phyloP scores from a whole-genome alignment of 2,888 invertebrate genomes.

The Rhopalosiphum nymphaeae region DNA sequence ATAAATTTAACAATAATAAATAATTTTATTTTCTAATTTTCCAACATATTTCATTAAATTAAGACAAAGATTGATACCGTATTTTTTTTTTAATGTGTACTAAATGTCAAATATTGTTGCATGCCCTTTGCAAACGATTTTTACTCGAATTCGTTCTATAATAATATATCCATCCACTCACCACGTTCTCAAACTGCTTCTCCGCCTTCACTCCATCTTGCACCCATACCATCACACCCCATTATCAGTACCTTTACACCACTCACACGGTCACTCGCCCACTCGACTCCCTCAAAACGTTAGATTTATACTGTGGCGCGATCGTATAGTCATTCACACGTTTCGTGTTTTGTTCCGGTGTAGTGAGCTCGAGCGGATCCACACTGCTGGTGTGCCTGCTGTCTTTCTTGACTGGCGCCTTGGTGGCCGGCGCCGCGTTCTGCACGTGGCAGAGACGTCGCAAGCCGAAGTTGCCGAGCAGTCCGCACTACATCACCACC shows the following conservation, averaged over 20 bases:
- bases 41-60: neutral
- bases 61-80: neutral
- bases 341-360: neutral
- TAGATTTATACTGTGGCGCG: no score
- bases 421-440: constrained; percentile 70
- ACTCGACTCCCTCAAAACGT: neutral
- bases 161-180: neutral
- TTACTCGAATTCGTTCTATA: neutral
- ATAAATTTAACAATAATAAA: neutral
- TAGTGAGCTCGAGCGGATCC: constrained; percentile 39
- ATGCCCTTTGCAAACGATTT: neutral
- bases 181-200: neutral
- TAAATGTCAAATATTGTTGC: neutral
- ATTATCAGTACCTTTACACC: neutral
- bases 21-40: neutral
- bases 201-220: neutral
- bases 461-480: constrained; percentile 78
- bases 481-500: constrained; percentile 84
- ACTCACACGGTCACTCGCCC: neutral
- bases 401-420: constrained; percentile 72
- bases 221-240: neutral
- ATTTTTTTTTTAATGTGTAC: neutral
- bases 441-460: constrained; percentile 73
- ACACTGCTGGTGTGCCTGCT: constrained; percentile 71
- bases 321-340: neutral